Evolutionary conservation across 2,888 invertebrate genomes (phyloP).

Genomic region (Diplolepis rosae): DNA sequence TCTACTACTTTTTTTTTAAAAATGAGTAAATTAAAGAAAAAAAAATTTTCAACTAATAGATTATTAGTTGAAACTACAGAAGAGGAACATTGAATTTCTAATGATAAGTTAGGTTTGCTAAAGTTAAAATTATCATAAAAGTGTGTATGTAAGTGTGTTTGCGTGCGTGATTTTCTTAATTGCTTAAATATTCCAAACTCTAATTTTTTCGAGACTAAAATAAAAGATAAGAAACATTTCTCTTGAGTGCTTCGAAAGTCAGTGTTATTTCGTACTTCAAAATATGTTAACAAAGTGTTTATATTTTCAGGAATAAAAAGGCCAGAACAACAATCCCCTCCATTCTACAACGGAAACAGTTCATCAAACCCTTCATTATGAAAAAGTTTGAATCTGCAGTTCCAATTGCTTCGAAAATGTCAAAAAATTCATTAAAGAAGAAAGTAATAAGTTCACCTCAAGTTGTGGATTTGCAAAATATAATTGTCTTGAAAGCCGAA

Average conservation of each 20-base stretch:
- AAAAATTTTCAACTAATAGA: no score
- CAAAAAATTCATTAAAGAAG: background rate
- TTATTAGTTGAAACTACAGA: no score
- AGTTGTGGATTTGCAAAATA: background rate
- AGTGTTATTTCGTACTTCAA: background rate
- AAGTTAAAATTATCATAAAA: no score
- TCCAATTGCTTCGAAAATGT: background rate
- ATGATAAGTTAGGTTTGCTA: no score
- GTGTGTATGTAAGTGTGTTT: no score
- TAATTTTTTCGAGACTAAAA: background rate
- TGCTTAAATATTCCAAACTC: background rate
- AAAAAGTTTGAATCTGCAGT: background rate
- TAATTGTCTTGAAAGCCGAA: background rate
- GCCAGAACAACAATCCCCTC: constrained; percentile 32
- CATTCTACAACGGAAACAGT: constrained; percentile 36
- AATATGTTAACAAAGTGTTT: background rate
- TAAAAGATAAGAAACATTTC: background rate
- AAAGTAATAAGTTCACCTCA: background rate
- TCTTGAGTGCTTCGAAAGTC: background rate
- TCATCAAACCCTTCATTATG: background rate
- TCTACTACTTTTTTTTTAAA: no score
- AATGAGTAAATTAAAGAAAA: no score
- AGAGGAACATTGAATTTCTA: no score
- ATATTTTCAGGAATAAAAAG: constrained; percentile 39
- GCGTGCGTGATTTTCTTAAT: no score